These are phyloP conservation scores for Ostrea denselamellosa DNA, from an alignment of 1,140 invertebrate species.

Conservation along the genomic window DNA sequence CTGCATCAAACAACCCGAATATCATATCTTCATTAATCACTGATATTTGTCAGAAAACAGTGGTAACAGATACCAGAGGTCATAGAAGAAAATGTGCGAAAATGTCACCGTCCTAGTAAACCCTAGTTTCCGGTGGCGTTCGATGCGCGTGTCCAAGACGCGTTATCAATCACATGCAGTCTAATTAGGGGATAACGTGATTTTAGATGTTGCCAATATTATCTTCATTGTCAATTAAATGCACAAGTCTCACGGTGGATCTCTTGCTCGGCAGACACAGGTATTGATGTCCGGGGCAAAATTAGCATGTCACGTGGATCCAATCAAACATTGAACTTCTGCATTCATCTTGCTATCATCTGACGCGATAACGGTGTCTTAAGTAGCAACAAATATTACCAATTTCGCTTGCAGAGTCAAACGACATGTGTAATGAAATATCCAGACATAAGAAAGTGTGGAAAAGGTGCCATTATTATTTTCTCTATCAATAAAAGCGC, in stretches of 20 bases:
- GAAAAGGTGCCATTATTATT: too few relatives aligned
- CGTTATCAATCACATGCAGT: constrained; percentile 20
- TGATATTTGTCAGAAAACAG: constrained; percentile 17
- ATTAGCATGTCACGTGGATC: constrained; percentile 16
- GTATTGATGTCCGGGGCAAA: constrained; percentile 14
- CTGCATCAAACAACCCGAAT: constrained; percentile 24
- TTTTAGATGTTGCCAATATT: constrained; percentile 20
- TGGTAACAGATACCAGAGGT: background rate
- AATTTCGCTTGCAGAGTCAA: background rate
- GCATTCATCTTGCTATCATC: background rate
- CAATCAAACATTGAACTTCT: constrained; percentile 3
- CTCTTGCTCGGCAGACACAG: background rate
- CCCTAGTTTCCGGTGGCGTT: constrained; percentile 13
- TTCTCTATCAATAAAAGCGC: background rate
- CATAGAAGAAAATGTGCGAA: constrained; percentile 9
- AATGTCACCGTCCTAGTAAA: constrained; percentile 17
- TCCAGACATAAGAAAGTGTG: too few relatives aligned
- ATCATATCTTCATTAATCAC: constrained; percentile 38
- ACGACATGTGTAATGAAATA: background rate
- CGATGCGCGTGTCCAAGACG: constrained; percentile 23
- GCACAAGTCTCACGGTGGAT: background rate
- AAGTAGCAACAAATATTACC: background rate
- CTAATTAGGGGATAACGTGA: constrained; percentile 37
- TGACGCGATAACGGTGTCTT: background rate
- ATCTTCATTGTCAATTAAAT: constrained; percentile 40